These are phyloP conservation scores for Lepidurus arcticus DNA, from an alignment of 1,140 invertebrate genomes.

Conservation along the genomic window DNA sequence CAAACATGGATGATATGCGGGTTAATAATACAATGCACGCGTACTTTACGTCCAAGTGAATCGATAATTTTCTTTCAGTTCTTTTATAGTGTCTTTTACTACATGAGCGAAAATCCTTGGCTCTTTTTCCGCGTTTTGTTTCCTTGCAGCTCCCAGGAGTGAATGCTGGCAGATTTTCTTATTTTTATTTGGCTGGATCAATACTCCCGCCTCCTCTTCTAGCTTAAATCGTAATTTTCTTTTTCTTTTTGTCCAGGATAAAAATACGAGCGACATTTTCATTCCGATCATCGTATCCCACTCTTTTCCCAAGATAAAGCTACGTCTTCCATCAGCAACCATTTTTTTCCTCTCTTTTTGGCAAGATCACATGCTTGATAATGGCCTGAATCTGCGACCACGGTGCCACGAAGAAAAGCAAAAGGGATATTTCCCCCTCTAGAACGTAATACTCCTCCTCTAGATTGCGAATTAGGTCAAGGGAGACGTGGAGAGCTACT, in stretches of 20 bases:
- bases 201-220: not conserved
- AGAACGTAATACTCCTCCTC: too few relatives aligned
- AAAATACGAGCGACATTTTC: not conserved
- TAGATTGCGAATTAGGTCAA: too few relatives aligned
- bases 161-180: conserved; percentile 15
- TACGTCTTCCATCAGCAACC: not conserved
- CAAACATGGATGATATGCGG: not conserved
- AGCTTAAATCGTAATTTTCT: not conserved
- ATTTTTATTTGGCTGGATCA: not conserved
- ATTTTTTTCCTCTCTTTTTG: not conserved
- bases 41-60: not conserved
- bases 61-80: not conserved
- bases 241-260: not conserved
- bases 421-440: too few relatives aligned
- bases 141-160: not conserved
- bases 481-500: too few relatives aligned
- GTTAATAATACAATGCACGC: not conserved
- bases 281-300: not conserved
- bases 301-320: not conserved
- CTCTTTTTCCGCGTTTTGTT: not conserved
- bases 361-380: not conserved
- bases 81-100: not conserved
- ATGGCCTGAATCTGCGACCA: too few relatives aligned
- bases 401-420: too few relatives aligned
- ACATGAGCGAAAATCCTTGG: not conserved